phyloP scores from a whole-genome alignment of 2,888 invertebrate species.

The Drosophila bunnanda region DNA sequence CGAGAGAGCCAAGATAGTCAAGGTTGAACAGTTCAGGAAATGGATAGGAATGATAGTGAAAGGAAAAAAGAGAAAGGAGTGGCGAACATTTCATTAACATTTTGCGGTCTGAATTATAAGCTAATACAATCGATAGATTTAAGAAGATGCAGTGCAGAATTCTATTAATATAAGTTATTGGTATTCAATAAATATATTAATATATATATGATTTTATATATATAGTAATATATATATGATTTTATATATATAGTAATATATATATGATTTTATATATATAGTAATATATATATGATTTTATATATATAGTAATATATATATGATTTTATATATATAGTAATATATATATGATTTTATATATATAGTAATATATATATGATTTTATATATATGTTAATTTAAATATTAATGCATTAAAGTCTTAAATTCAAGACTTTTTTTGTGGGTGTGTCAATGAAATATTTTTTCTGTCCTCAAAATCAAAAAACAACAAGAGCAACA shows the following conservation, averaged over 20 bases:
- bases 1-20: slow-evolving; percentile 27
- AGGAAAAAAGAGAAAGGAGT: slow-evolving; percentile 31
- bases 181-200: background rate
- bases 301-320: too few species aligned
- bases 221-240: too few species aligned
- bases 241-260: too few species aligned
- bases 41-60: slow-evolving; percentile 27
- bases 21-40: slow-evolving; percentile 35
- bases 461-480: slow-evolving; percentile 10
- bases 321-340: too few species aligned
- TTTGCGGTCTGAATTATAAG: slow-evolving; percentile 30
- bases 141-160: slow-evolving; percentile 10
- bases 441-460: background rate
- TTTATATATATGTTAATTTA: too few species aligned
- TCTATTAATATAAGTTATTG: slow-evolving; percentile 4
- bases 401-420: background rate
- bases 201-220: background rate
- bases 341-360: too few species aligned
- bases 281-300: too few species aligned
- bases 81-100: slow-evolving; percentile 36
- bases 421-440: background rate
- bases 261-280: too few species aligned
- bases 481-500: background rate
- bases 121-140: slow-evolving; percentile 33
- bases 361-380: too few species aligned